Conservation (phyloP, 2,797 vertebrate genomes). For the Falco peregrinus region DNA sequence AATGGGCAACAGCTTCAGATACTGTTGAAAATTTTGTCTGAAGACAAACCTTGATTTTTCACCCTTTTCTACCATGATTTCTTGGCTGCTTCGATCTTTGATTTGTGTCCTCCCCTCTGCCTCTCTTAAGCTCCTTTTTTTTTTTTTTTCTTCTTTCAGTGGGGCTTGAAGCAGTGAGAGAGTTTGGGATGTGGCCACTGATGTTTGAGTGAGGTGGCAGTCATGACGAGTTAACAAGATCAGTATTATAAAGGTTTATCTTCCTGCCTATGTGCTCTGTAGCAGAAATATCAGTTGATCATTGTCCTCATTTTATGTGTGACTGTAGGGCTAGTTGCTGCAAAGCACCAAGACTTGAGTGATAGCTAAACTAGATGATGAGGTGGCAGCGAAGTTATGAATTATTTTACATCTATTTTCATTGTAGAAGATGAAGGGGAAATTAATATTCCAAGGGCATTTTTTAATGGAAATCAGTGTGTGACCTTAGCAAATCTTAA, state of each 20-base stretch:
- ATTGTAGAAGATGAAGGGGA: slow-evolving; percentile 23
- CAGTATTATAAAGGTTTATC: neutral
- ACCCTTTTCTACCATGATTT: neutral
- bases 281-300: slow-evolving; percentile 41
- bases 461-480: slow-evolving; percentile 40
- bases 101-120: neutral
- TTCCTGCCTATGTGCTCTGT: neutral
- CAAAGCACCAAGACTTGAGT: neutral
- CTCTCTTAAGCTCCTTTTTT: neutral
- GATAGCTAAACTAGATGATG: slow-evolving; percentile 2
- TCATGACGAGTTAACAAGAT: neutral
- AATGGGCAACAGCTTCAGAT: neutral
- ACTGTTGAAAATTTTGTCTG: neutral
- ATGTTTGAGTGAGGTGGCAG: neutral
- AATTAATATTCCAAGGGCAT: slow-evolving; percentile 54
- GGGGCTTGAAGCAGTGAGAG: neutral
- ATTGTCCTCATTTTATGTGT: slow-evolving; percentile 12
- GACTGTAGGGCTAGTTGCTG: neutral
- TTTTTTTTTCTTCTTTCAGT: neutral
- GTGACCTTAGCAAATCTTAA: slow-evolving; percentile 41
- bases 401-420: slow-evolving; percentile 63
- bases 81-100: neutral
- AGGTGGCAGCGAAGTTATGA: slow-evolving; percentile 20
- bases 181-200: neutral
- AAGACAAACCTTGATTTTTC: neutral